A percentile compares a stretch with the other conserved stretches of the same genome.
These are phyloP conservation scores for Sebastes vulpes DNA, from an alignment of 2,797 vertebrate species.

Conservation along the genomic window DNA sequence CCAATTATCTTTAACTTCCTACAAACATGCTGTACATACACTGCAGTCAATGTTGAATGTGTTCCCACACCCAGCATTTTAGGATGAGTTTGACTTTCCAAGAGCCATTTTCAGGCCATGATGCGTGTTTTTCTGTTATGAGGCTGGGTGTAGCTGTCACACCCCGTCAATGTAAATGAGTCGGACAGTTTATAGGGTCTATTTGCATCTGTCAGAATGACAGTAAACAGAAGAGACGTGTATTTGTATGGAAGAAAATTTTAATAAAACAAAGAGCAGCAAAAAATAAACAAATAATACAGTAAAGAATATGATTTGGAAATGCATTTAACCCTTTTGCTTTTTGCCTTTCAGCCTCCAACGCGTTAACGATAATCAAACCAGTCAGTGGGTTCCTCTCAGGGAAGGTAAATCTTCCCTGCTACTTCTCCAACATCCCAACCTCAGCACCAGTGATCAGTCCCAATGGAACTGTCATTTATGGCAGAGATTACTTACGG, in stretches of 20 bases:
- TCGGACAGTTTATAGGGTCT: slow-evolving; percentile 22
- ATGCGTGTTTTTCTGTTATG: slow-evolving; percentile 65
- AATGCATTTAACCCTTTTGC: slow-evolving; percentile 17
- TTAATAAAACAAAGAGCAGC: background rate
- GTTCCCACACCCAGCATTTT: slow-evolving; percentile 68
- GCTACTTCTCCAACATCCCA: slow-evolving; percentile 92
- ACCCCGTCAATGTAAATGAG: slow-evolving; percentile 55
- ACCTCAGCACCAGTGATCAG: slow-evolving; percentile 87
- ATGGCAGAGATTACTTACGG: slow-evolving; percentile 88
- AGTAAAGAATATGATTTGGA: background rate
- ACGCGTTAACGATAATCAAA: slow-evolving; percentile 69
- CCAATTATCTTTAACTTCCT: slow-evolving; percentile 31
- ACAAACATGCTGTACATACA: slow-evolving; percentile 43
- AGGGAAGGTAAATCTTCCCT: slow-evolving; percentile 92
- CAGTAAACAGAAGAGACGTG: slow-evolving; percentile 7
- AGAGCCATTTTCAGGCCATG: slow-evolving; percentile 57
- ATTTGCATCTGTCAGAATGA: slow-evolving; percentile 16
- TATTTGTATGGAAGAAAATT: background rate
- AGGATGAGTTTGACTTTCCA: slow-evolving; percentile 78
- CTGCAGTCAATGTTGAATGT: slow-evolving; percentile 30
- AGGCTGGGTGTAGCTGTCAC: slow-evolving; percentile 68
- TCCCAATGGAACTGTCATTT: slow-evolving; percentile 53
- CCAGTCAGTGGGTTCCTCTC: slow-evolving; percentile 91
- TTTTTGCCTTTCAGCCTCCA: slow-evolving; percentile 72
- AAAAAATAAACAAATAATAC: background rate